Evolutionary conservation across 2,888 invertebrate genomes (phyloP), one percentile per base, ranked within the genome.

Genomic region (Steinernema scapterisci): DNA sequence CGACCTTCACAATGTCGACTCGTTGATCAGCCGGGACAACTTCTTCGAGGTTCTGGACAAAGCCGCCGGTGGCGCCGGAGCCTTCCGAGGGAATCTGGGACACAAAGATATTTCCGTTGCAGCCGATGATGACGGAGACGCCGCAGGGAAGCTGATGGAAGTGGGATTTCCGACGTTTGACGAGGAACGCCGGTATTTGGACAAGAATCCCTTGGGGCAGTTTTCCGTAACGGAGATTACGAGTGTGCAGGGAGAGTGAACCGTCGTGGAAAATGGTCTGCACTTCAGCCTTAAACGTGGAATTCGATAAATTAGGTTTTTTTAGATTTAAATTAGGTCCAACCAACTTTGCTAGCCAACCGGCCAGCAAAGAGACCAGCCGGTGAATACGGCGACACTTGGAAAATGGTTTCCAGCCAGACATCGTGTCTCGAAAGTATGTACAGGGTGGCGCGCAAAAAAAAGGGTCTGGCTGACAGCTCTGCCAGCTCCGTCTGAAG

Each of bases 141-240:
- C 97, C 97, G 88, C 94, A 93, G 0, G 94, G 92, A 73, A 99
- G 89, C 88, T 93, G 93, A 88, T 97, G 96, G 87, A 97, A 97
- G 89, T 97, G 96, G 70, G 94, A 95, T 89, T 99, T 99, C 75
- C 95, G 92, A 21, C 95, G 91, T 88, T 94, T 94, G 23, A 99
- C 92, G 43, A 97, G 89, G 1, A 95, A 94, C 0, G 97, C 94
- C 70, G 94, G 93, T 0, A 99, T 96, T 73, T 81, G 81, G 13
- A 86, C 81, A 13, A 85, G 75, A 21, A 86, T 79, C 63, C 86
- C 86, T 73, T 86, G 86, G 1, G 81, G 82, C 88, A 94, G 92
- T 91, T 97, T 99, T 75, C 97, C 97, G 90, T 97, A 99, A 88
- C 95, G 95, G 75, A 96, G 91, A 89, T 95, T 96, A 87, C 99